Evolutionary conservation across 2,888 invertebrate species (phyloP).

Genomic region (Drosophila dives): DNA sequence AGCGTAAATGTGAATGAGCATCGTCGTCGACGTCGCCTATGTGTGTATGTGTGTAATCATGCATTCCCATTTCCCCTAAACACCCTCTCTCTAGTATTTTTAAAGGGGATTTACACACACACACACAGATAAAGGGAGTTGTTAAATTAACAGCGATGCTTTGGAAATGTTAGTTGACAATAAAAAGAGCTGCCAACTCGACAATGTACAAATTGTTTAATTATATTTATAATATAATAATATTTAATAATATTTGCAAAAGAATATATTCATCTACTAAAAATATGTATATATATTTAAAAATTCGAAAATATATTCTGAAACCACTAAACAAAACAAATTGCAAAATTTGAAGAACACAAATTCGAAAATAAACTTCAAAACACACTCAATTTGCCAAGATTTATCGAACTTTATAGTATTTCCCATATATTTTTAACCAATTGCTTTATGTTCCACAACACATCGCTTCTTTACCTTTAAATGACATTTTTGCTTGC

Average conservation of each 20-base stretch:
- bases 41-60: constrained; percentile 5
- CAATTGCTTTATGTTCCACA: not conserved
- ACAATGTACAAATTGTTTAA: not conserved
- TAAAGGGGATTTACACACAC: constrained; percentile 43
- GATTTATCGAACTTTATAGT: not conserved
- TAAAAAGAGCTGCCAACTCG: constrained; percentile 18
- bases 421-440: not conserved
- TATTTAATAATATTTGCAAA: too few relatives aligned
- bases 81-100: not conserved
- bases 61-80: constrained; percentile 4
- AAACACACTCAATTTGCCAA: not conserved
- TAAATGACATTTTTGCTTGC: not conserved
- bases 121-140: constrained; percentile 30
- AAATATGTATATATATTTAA: not conserved
- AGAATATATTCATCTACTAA: too few relatives aligned
- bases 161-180: constrained; percentile 16
- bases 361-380: not conserved
- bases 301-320: not conserved
- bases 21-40: constrained; percentile 7
- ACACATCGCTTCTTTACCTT: not conserved
- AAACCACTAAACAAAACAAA: not conserved
- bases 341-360: not conserved
- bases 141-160: constrained; percentile 33
- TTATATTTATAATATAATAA: too few relatives aligned
- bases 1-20: constrained; percentile 45